Percentiles rank a stretch among this genome's conserved stretches.
phyloP scores from a whole-genome alignment of 2,797 vertebrate species.

The Sarcophilus harrisii region DNA sequence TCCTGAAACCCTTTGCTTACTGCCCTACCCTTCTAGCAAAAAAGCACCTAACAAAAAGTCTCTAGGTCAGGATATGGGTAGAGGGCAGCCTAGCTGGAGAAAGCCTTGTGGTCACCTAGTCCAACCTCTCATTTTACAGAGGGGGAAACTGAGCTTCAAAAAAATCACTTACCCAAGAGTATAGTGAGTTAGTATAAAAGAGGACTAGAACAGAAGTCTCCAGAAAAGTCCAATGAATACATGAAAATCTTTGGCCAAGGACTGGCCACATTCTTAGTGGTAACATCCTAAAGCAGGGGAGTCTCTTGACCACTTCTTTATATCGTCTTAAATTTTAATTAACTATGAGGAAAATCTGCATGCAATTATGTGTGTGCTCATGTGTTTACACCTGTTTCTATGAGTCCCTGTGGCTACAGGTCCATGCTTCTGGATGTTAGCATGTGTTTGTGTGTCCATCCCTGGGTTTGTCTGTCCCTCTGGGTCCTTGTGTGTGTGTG shows the following conservation, averaged over 20 bases:
- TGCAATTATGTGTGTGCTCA: neutral
- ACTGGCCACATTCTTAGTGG: neutral
- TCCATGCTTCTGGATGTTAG: neutral
- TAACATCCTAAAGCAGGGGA: neutral
- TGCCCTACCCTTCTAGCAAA: neutral
- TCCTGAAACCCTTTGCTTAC: neutral
- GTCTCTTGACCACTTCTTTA: neutral
- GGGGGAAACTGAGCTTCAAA: neutral
- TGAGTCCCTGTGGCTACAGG: neutral
- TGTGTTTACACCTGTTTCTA: neutral
- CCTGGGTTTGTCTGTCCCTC: conserved; percentile 54
- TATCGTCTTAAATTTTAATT: neutral
- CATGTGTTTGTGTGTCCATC: conserved; percentile 49
- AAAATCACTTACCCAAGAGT: neutral
- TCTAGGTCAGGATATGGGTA: conserved; percentile 10
- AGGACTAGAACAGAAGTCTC: neutral
- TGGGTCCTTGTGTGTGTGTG: neutral
- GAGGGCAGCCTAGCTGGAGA: conserved; percentile 18
- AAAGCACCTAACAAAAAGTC: neutral
- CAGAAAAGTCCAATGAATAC: neutral
- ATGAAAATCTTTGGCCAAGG: neutral
- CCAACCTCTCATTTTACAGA: neutral
- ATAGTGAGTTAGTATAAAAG: neutral
- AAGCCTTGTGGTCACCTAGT: neutral
- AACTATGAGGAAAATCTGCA: neutral